A percentile compares a stretch with the other conserved stretches of the same genome.
These are phyloP conservation scores for Cranoglanis bouderius DNA, from an alignment of 2,113 vertebrate genomes.

Conservation along the genomic window DNA sequence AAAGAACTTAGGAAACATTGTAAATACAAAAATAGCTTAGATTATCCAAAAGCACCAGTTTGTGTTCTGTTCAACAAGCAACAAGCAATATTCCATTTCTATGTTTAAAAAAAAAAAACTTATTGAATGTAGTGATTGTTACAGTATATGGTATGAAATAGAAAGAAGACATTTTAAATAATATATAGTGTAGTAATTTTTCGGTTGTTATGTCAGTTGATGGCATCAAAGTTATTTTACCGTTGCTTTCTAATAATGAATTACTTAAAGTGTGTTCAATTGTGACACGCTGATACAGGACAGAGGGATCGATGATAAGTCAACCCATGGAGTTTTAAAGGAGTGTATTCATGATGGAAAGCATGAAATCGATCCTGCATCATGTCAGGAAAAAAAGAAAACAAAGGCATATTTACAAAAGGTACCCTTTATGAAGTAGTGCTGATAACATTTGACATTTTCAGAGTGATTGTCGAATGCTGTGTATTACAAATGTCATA, in stretches of 20 bases:
- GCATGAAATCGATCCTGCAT: not conserved
- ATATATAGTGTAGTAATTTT: not conserved
- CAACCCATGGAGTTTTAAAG: not conserved
- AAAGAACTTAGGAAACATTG: not conserved
- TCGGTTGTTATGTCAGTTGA: not conserved
- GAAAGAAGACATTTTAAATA: not conserved
- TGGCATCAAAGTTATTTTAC: not conserved
- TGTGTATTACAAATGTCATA: constrained; percentile 11
- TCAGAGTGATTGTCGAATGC: not conserved
- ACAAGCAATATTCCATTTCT: not conserved
- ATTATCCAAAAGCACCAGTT: not conserved
- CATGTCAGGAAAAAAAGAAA: not conserved
- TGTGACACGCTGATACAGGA: not conserved
- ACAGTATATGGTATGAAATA: not conserved
- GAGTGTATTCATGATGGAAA: not conserved
- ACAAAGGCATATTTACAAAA: not conserved
- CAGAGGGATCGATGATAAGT: not conserved
- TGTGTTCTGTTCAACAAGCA: not conserved
- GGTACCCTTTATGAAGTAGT: constrained; percentile 7
- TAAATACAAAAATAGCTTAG: not conserved
- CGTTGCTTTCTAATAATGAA: not conserved
- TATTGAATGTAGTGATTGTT: not conserved
- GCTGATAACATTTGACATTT: constrained; percentile 3
- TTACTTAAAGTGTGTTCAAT: not conserved
- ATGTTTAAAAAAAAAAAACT: not conserved